Conservation (phyloP, 2,113 vertebrate genomes). For the Cheilinus undulatus region DNA sequence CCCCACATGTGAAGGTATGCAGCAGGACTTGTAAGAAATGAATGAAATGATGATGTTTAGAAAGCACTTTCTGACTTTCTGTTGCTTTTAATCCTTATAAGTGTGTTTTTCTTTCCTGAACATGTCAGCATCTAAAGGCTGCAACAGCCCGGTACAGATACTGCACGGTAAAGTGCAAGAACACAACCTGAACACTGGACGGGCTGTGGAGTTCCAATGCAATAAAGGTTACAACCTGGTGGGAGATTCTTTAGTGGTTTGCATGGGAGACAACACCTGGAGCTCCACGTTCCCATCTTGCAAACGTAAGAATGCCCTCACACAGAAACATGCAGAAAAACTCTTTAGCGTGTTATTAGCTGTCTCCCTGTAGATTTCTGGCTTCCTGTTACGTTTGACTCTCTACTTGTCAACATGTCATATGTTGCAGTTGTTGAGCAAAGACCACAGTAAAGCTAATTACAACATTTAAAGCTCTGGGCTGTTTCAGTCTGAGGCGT, state of each 20-base stretch:
- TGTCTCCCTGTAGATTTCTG: background rate
- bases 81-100: too few relatives aligned
- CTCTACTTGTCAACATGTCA: background rate
- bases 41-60: too few relatives aligned
- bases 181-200: constrained; percentile 85
- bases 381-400: background rate
- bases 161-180: constrained; percentile 86
- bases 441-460: background rate
- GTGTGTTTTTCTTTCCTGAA: too few relatives aligned
- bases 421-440: background rate
- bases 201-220: constrained; percentile 86
- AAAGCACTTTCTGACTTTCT: too few relatives aligned
- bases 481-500: background rate
- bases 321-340: background rate
- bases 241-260: constrained; percentile 85
- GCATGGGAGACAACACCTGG: constrained; percentile 88
- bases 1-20: constrained; percentile 87
- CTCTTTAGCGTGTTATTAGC: too few relatives aligned
- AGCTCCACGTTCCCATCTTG: constrained; percentile 88
- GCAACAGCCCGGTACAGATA: constrained; percentile 82
- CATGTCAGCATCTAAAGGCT: constrained; percentile 72
- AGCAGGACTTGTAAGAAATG: background rate
- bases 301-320: constrained; percentile 87
- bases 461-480: background rate
- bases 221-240: constrained; percentile 89